Percentiles rank a stretch among this genome's conserved stretches.
Evolutionary conservation across 2,888 invertebrate genomes (phyloP).

Genomic region (Poecilus cupreus): DNA sequence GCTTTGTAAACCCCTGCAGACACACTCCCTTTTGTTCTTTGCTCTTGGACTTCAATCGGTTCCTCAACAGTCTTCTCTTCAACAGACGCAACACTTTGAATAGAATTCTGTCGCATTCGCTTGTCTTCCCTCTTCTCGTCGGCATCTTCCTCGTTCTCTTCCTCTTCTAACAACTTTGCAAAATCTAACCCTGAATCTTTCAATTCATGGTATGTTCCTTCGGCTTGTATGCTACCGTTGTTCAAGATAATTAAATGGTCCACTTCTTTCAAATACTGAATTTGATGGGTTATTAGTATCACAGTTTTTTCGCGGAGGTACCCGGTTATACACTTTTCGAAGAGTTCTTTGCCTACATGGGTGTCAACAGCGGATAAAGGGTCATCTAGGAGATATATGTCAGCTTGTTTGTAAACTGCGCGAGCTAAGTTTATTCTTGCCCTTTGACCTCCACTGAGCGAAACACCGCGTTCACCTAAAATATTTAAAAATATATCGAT

Average conservation of each 20-base stretch:
- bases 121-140: conserved; percentile 62
- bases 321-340: conserved; percentile 84
- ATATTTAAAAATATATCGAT: not conserved
- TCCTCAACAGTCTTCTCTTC: conserved; percentile 67
- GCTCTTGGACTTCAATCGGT: conserved; percentile 74
- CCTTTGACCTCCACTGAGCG: conserved; percentile 87
- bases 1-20: conserved; percentile 76
- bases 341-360: conserved; percentile 91
- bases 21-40: conserved; percentile 77
- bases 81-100: conserved; percentile 74
- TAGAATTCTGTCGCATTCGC: conserved; percentile 71
- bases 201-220: conserved; percentile 83
- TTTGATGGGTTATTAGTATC: conserved; percentile 85
- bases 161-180: conserved; percentile 73
- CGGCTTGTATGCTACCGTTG: conserved; percentile 77
- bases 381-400: conserved; percentile 92
- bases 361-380: conserved; percentile 95
- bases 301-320: conserved; percentile 82
- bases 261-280: conserved; percentile 80
- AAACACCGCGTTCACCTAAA: conserved; percentile 80
- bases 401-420: conserved; percentile 89
- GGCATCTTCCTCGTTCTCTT: conserved; percentile 70
- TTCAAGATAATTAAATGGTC: conserved; percentile 78
- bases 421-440: conserved; percentile 92
- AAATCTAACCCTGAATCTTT: conserved; percentile 86